These are phyloP conservation scores for Araneus ventricosus DNA, from an alignment of 1,140 invertebrate genomes.

Conservation along the genomic window DNA sequence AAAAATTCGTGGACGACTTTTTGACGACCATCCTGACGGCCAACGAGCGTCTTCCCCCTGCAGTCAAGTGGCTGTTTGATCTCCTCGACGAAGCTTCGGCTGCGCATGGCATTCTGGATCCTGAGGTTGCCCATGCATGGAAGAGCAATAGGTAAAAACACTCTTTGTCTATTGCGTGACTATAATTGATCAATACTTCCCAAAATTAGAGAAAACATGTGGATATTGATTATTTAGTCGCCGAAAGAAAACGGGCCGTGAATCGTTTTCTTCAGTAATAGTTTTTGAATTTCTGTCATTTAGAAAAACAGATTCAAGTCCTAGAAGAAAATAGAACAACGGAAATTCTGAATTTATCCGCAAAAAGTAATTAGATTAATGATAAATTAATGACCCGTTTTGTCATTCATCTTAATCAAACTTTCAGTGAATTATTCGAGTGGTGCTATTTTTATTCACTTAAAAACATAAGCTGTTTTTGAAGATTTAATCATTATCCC, in stretches of 20 bases:
- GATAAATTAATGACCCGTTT: neutral
- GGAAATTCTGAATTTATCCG: neutral
- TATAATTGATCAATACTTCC: neutral
- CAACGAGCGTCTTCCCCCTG: constrained; percentile 88
- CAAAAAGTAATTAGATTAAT: neutral
- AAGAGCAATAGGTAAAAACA: constrained; percentile 89
- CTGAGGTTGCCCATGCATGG: constrained; percentile 96
- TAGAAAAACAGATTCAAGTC: too few species aligned
- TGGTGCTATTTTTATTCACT: too few species aligned
- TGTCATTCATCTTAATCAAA: neutral
- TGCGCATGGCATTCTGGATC: constrained; percentile 89
- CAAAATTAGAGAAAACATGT: neutral
- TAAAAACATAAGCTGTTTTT: too few species aligned
- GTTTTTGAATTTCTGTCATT: neutral
- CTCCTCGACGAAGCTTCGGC: constrained; percentile 94
- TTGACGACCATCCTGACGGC: constrained; percentile 93
- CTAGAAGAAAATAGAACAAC: neutral
- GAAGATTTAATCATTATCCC: too few species aligned
- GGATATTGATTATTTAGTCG: neutral
- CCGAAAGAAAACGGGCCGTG: neutral
- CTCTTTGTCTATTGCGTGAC: neutral
- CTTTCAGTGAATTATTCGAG: too few species aligned
- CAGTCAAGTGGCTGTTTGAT: constrained; percentile 97
- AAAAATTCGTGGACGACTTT: constrained; percentile 98
- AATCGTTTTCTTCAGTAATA: neutral